Evolutionary conservation across 1,140 invertebrate genomes (phyloP).

Genomic region (Gonatopus flavifemur): DNA sequence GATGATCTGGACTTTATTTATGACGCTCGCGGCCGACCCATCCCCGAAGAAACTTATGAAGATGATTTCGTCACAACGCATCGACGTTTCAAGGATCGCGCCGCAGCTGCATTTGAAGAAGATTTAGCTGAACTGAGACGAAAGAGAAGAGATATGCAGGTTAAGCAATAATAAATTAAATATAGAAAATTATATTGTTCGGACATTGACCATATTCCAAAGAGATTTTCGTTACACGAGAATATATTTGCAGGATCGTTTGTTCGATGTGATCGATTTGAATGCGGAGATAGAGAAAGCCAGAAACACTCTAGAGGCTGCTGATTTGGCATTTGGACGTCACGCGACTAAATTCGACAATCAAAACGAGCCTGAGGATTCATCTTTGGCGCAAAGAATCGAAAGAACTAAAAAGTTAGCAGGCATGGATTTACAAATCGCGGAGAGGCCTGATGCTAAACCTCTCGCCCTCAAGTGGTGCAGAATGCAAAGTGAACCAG

Average conservation of each 20-base stretch:
- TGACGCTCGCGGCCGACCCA: slow-evolving; percentile 31
- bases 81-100: slow-evolving; percentile 48
- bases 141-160: slow-evolving; percentile 49
- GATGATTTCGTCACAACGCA: slow-evolving; percentile 45
- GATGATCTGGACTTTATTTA: slow-evolving; percentile 45
- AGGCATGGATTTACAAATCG: slow-evolving; percentile 18
- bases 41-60: slow-evolving; percentile 38
- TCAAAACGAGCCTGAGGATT: slow-evolving; percentile 24
- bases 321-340: slow-evolving; percentile 41
- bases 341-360: slow-evolving; percentile 53
- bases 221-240: neutral
- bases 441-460: slow-evolving; percentile 27
- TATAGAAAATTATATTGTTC: neutral
- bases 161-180: slow-evolving; percentile 15
- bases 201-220: neutral
- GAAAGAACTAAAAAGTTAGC: slow-evolving; percentile 39
- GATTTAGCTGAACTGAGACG: slow-evolving; percentile 52
- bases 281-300: slow-evolving; percentile 52
- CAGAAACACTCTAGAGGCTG: slow-evolving; percentile 41
- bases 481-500: slow-evolving; percentile 29
- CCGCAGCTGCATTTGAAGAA: slow-evolving; percentile 49
- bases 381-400: slow-evolving; percentile 34
- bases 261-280: slow-evolving; percentile 53
- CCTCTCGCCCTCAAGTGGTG: slow-evolving; percentile 33
- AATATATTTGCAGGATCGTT: slow-evolving; percentile 38